Conservation (phyloP, 1,140 invertebrate species). For the Pseudobourletiella spinata region DNA sequence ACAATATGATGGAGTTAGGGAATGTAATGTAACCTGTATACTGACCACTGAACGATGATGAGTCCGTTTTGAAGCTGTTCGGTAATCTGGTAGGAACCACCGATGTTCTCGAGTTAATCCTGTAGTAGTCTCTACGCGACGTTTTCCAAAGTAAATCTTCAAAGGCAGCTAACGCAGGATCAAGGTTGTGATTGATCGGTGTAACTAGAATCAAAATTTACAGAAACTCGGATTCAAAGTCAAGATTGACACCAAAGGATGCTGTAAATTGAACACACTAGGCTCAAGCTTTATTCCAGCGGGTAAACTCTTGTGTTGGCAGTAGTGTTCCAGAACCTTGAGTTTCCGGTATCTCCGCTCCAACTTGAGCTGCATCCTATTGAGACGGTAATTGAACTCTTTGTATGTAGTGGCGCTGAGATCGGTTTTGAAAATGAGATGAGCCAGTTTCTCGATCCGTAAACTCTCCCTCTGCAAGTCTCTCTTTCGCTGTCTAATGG, state of each 20-base stretch:
- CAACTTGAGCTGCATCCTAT: neutral
- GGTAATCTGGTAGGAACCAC: no score
- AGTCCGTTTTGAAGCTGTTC: no score
- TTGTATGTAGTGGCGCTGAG: conserved; percentile 3
- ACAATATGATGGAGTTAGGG: no score
- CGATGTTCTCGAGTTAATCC: no score
- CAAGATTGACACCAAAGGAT: neutral
- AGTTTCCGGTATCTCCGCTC: neutral
- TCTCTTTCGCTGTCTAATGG: neutral
- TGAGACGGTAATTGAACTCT: neutral
- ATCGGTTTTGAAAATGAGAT: conserved; percentile 7
- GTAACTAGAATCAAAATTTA: neutral
- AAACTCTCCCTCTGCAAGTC: conserved; percentile 2
- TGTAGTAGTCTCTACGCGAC: no score
- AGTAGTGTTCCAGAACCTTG: conserved; percentile 2
- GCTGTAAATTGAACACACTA: neutral
- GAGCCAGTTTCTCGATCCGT: neutral
- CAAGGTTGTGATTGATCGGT: neutral
- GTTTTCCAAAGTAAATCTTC: neutral
- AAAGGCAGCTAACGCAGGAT: neutral
- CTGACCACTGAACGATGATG: no score
- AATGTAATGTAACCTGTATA: no score
- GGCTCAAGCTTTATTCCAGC: neutral
- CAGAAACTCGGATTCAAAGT: neutral
- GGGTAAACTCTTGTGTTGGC: neutral